Base-by-base conservation (phyloP, 2,888 invertebrate genomes). In the Deilephila elpenor region DNA sequence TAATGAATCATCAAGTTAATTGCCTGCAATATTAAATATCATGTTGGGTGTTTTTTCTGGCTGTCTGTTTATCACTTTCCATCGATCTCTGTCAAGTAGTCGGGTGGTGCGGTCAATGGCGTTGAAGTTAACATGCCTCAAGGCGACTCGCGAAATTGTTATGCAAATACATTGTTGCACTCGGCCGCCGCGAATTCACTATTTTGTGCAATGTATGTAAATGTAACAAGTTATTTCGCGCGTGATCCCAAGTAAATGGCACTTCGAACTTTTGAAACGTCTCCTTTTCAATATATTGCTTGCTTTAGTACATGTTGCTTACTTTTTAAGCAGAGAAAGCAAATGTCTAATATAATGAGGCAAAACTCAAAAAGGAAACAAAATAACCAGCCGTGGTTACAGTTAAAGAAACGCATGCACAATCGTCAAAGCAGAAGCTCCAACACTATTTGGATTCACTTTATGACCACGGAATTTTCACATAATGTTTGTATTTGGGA, bases 111-210 rank as follows among this genome's bases (percentile, higher is more conserved):
- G 79, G 78, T 75, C 77, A 76, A 71, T 71, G 72, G 75, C 76
- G 77, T 78, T 81, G 79, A 74, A 77, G 79, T 79, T 78, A 81
- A 84, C 78, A 78, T 59, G 76, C 77, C 80, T 86, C 88, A 89
- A 90, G 91, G 89, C 83, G 76, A 87, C 79, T 85, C 84, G 88
- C 86, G 81, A 89, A 91, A 91, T 89, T 89, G 85, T 90, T 91
- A 91, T 91, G 91, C 88, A 90, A 91, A 92, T 90, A 86, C 75
- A 78, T 73, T 76, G 75, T 81, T 86, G 86, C 85, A 85, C 82
- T 80, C 83, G 51, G 56, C 72, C 72, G 61, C 20, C 19, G 34
- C 72, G 53, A 44, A 53, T 64, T 34, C 53, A 71, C 70, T 71
- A 71, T 72, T 75, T 71, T 73, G 51, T 73, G 73, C 75, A 74